Percentiles rank a stretch among this genome's conserved stretches.
These are phyloP conservation scores for Heliconius nattereri DNA, from an alignment of 1,140 invertebrate genomes.

Conservation along the genomic window DNA sequence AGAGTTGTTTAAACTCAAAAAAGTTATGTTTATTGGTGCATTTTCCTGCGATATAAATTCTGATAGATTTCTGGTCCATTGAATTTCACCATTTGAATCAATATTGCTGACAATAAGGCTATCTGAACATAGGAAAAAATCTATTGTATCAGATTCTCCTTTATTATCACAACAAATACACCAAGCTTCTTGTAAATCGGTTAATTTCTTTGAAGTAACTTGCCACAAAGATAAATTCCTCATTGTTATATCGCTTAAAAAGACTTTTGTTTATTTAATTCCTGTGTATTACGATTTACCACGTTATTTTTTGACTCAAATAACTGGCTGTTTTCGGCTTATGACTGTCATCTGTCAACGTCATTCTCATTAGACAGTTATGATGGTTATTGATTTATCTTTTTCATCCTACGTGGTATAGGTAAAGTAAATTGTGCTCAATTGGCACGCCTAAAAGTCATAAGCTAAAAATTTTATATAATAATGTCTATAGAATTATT, in stretches of 20 bases:
- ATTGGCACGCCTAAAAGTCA: neutral
- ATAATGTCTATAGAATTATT: too few relatives aligned
- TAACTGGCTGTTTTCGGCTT: neutral
- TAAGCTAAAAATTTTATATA: neutral
- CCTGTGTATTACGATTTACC: neutral
- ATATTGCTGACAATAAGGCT: conserved; percentile 66
- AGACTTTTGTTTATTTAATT: neutral
- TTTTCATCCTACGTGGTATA: neutral
- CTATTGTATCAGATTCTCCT: conserved; percentile 50
- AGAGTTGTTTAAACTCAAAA: conserved; percentile 61
- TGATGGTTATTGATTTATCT: neutral
- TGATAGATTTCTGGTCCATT: conserved; percentile 61
- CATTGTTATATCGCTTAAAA: conserved; percentile 45
- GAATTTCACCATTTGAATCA: conserved; percentile 52
- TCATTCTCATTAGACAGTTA: neutral
- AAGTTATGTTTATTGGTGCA: conserved; percentile 63
- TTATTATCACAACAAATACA: conserved; percentile 59
- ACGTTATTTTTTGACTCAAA: neutral
- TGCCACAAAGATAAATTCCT: conserved; percentile 67
- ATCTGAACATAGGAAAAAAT: conserved; percentile 67
- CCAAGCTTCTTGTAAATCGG: conserved; percentile 48
- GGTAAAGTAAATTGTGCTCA: neutral
- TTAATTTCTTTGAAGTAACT: conserved; percentile 49
- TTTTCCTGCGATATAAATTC: conserved; percentile 51
- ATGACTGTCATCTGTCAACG: neutral